A percentile compares a stretch with the other conserved stretches of the same genome.
Conservation (phyloP, 2,797 vertebrate genomes). For the Triplophysa bombifrons region DNA sequence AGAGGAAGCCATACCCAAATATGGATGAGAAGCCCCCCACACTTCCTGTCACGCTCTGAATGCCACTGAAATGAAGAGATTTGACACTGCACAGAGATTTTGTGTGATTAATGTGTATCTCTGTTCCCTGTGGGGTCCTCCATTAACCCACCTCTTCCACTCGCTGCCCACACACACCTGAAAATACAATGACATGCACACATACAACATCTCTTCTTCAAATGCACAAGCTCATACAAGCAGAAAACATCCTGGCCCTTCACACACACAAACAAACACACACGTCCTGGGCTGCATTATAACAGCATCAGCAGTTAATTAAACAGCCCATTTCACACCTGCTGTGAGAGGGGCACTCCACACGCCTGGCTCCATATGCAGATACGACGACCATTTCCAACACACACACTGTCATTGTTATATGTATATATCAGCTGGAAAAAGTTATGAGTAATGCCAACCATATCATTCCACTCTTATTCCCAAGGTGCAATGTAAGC, state of each 20-base stretch:
- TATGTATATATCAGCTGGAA: no score
- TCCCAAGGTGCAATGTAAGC: no score
- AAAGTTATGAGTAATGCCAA: no score
- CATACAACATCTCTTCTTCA: constrained; percentile 60
- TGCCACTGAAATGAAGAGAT: constrained; percentile 15
- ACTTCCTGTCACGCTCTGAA: constrained; percentile 43
- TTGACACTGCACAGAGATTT: constrained; percentile 7
- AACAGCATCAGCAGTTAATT: constrained; percentile 86
- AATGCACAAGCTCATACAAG: constrained; percentile 37
- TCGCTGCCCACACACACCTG: constrained; percentile 70
- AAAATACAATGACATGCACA: neutral
- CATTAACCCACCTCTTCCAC: constrained; percentile 73
- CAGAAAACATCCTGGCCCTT: neutral
- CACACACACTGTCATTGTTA: neutral
- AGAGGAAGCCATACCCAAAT: constrained; percentile 46
- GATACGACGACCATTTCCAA: constrained; percentile 3
- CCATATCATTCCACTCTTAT: no score
- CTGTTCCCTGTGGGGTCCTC: constrained; percentile 73
- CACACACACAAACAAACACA: constrained; percentile 36
- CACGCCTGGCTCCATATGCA: constrained; percentile 80
- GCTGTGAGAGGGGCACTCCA: constrained; percentile 78
- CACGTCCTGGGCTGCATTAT: constrained; percentile 76
- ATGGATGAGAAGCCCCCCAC: constrained; percentile 20
- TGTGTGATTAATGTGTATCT: constrained; percentile 77
- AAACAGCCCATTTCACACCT: constrained; percentile 86